A percentile compares a stretch with the other conserved stretches of the same genome.
phyloP scores from a whole-genome alignment of 92 coral and sea anemone species.

The Siderastrea radians region DNA sequence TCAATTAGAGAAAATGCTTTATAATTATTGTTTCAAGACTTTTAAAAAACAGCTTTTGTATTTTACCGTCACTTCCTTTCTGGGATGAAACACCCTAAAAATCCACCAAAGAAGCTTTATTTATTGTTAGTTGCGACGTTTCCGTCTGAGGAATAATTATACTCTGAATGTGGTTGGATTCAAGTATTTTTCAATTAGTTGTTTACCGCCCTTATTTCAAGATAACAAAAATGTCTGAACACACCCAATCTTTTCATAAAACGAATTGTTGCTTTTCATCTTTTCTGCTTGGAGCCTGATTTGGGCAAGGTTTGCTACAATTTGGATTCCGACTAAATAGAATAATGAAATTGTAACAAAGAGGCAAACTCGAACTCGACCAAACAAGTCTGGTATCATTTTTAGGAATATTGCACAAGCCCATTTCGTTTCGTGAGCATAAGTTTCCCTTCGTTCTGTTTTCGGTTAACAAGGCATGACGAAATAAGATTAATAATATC shows the following conservation, averaged over 20 bases:
- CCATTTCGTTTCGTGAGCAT: background rate
- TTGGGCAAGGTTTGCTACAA: background rate
- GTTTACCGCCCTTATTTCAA: background rate
- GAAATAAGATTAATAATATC: background rate
- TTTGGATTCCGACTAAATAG: background rate
- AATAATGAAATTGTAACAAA: background rate
- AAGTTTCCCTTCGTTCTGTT: background rate
- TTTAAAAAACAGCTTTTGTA: background rate
- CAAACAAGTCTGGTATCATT: background rate
- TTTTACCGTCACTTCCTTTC: background rate
- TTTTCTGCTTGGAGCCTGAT: background rate
- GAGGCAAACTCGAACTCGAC: too few species aligned
- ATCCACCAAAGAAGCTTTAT: constrained; percentile 7
- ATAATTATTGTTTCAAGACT: background rate
- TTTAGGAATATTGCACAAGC: background rate
- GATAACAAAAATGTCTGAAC: background rate
- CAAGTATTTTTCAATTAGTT: background rate
- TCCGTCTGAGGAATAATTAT: background rate
- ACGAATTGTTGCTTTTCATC: background rate
- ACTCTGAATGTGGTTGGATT: constrained; percentile 5
- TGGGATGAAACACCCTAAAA: constrained; percentile 9
- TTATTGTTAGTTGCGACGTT: background rate
- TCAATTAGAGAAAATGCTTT: background rate
- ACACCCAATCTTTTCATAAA: background rate
- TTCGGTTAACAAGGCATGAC: background rate